Evolutionary conservation across 2,888 invertebrate species (phyloP), one percentile per base, ranked within the genome.

Genomic region (Diaphora mendica): DNA sequence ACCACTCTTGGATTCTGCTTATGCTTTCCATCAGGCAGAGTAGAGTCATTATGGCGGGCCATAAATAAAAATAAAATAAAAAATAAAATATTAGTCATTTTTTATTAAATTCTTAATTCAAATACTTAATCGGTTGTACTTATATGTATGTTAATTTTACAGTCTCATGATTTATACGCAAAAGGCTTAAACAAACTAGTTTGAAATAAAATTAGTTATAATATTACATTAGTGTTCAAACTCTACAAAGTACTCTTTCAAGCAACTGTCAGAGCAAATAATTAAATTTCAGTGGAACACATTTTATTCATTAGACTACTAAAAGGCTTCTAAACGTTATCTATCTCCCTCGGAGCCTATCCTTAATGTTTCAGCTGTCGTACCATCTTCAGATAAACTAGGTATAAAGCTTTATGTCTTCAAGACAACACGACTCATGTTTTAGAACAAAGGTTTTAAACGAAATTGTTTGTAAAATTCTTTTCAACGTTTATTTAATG

Each of bases 271-370:
- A 68, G 2, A 48, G 55, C 48, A 30, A 35, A 70, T 5, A 62
- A 26, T 30, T 42, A 62, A 20, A 70, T 68, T 68, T 68, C 55
- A 30, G 13, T 20, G 68, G 15, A 55, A 55, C 68, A 64, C 33
- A 55, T 55, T 68, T 68, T 35, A 68, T 68, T 68, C 26, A 55
- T 55, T 55, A 55, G 33, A 3, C 68, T n/a, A 55, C n/a, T 68
- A 51, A 68, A 68, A 55, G 48, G 68, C 15, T 33, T 55, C 11
- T 68, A 55, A 68, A 55, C 17, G 55, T 35, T 68, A 55, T 55
- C 35, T 55, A 68, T 68, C 35, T 68, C 23, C 64, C 33, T 64
- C 30, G 64, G 11, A 64, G 33, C 64, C 64, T 64, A 30, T 35
- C n/a, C 68, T 55, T 20, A 55, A 55, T n/a, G 23, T 39, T 35